Evolutionary conservation across 1,140 invertebrate genomes (phyloP).

Genomic region (Drosophila orosa): DNA sequence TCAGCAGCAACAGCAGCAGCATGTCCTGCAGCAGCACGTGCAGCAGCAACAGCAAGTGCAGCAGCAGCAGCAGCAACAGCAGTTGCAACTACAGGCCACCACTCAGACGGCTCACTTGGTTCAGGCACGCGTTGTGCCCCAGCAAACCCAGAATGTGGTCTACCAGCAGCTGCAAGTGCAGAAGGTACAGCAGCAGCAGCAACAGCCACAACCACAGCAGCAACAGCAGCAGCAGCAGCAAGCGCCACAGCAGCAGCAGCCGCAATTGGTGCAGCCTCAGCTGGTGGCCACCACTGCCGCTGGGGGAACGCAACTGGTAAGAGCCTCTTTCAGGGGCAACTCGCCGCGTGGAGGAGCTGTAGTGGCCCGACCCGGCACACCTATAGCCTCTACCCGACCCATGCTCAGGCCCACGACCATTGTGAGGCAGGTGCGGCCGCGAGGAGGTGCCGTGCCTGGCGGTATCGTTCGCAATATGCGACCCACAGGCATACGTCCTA

Average conservation of each 20-base stretch:
- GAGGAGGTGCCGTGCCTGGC: conserved; percentile 44
- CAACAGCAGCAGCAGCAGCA: conserved; percentile 39
- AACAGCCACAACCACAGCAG: conserved; percentile 43
- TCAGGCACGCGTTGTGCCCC: conserved; percentile 68
- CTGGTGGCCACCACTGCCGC: conserved; percentile 39
- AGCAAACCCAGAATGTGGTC: conserved; percentile 65
- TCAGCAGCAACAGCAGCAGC: conserved; percentile 57
- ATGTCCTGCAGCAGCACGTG: conserved; percentile 66
- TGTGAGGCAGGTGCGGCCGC: conserved; percentile 61
- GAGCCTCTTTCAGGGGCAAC: conserved; percentile 57
- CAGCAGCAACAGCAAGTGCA: conserved; percentile 76
- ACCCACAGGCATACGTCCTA: conserved; percentile 46
- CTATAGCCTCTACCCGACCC: conserved; percentile 49
- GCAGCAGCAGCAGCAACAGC: conserved; percentile 68
- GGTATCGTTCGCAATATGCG: conserved; percentile 55
- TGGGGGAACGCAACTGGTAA: conserved; percentile 51
- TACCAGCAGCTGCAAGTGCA: conserved; percentile 71
- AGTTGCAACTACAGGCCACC: conserved; percentile 66
- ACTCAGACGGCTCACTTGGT: conserved; percentile 68
- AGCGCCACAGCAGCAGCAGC: conserved; percentile 32
- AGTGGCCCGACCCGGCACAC: conserved; percentile 41
- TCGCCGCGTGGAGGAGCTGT: conserved; percentile 51
- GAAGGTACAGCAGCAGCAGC: conserved; percentile 48
- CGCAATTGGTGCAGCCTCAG: conserved; percentile 50
- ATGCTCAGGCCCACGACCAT: conserved; percentile 50